These are phyloP conservation scores for Silurus lanzhouensis DNA, from an alignment of 2,797 vertebrate genomes.

Conservation along the genomic window DNA sequence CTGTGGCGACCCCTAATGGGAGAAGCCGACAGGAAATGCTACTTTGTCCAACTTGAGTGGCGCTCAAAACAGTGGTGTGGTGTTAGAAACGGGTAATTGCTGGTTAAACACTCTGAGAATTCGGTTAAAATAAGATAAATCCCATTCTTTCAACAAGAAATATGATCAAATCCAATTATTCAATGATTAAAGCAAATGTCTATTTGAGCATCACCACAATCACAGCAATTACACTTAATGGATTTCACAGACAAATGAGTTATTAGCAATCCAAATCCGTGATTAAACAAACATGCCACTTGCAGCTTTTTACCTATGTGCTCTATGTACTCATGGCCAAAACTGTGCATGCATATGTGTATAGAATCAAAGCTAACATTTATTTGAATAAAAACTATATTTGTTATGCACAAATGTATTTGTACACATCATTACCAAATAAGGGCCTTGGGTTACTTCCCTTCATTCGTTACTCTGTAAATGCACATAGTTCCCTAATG, in stretches of 20 bases:
- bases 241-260: not conserved
- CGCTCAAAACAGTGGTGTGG: not conserved
- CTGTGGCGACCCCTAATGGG: no score
- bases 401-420: not conserved
- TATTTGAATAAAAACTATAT: not conserved
- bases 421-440: not conserved
- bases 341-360: not conserved
- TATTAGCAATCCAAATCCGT: not conserved
- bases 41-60: not conserved
- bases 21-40: no score
- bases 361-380: not conserved
- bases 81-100: not conserved
- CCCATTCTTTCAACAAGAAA: not conserved
- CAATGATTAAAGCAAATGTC: not conserved
- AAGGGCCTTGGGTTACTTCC: not conserved
- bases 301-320: not conserved
- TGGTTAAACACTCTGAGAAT: not conserved
- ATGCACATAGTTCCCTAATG: not conserved
- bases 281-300: not conserved
- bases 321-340: not conserved
- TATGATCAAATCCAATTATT: not conserved
- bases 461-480: not conserved
- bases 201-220: not conserved
- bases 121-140: not conserved
- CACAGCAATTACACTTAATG: not conserved